A percentile compares a stretch with the other conserved stretches of the same genome.
phyloP scores from a whole-genome alignment of 2,888 invertebrate genomes.

The Himalopsyche japonica region DNA sequence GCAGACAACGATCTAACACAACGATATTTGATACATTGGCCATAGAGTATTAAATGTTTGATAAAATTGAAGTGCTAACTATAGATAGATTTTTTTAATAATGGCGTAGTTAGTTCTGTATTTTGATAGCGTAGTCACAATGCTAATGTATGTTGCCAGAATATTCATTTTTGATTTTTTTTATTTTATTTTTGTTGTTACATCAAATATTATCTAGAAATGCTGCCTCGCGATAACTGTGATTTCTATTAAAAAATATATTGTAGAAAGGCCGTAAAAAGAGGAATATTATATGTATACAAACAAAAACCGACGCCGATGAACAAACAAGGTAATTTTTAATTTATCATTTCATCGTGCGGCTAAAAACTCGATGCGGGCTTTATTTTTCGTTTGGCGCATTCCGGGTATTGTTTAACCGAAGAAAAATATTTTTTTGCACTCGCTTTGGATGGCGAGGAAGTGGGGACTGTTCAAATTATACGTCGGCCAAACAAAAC shows the following conservation, averaged over 20 bases:
- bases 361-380: constrained; percentile 17
- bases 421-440: constrained; percentile 4
- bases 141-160: too few relatives aligned
- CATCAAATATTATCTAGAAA: not conserved
- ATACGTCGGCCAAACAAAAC: constrained; percentile 5
- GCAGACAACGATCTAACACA: too few relatives aligned
- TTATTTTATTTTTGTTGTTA: too few relatives aligned
- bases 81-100: too few relatives aligned
- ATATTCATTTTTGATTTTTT: too few relatives aligned
- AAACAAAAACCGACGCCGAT: not conserved
- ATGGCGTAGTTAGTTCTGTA: too few relatives aligned
- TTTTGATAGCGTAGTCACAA: too few relatives aligned
- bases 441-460: not conserved
- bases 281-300: not conserved
- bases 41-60: too few relatives aligned
- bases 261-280: not conserved
- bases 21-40: too few relatives aligned
- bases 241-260: not conserved
- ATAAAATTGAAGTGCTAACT: too few relatives aligned
- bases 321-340: constrained; percentile 26
- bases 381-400: constrained; percentile 9
- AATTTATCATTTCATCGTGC: constrained; percentile 32
- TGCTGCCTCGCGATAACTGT: not conserved
- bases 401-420: constrained; percentile 12
- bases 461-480: not conserved